Conservation (phyloP, 2,113 vertebrate genomes). For the Lasiurus cinereus region DNA sequence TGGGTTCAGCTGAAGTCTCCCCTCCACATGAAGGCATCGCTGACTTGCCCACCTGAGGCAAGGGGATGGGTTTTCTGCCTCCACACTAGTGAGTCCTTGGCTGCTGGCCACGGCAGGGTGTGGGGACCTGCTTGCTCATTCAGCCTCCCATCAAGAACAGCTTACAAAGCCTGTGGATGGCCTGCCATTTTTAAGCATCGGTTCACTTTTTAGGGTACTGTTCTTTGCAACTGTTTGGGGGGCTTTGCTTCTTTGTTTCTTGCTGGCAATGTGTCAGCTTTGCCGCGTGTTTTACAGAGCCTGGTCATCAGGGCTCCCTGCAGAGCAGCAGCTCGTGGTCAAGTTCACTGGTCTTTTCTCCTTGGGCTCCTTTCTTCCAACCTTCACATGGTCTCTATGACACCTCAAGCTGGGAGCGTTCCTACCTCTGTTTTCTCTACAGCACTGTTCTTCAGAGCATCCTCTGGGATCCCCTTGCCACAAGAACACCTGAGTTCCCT, state of each 20-base stretch:
- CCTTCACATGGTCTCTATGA: not conserved
- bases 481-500: not conserved
- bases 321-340: not conserved
- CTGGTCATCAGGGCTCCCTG: not conserved
- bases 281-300: not conserved
- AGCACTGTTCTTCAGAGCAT: not conserved
- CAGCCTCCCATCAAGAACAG: constrained; percentile 28
- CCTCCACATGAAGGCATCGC: not conserved
- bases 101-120: not conserved
- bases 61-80: not conserved
- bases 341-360: not conserved
- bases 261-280: not conserved
- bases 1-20: not conserved
- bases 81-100: not conserved
- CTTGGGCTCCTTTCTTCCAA: constrained; percentile 8
- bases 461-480: not conserved
- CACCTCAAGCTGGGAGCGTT: not conserved
- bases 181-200: not conserved
- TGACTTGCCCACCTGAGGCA: not conserved
- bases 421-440: not conserved
- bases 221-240: not conserved
- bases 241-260: not conserved
- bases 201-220: not conserved
- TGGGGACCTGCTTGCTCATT: not conserved
- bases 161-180: not conserved